Base-by-base conservation (phyloP, 1,140 invertebrate species). In the Plodia interpunctella region DNA sequence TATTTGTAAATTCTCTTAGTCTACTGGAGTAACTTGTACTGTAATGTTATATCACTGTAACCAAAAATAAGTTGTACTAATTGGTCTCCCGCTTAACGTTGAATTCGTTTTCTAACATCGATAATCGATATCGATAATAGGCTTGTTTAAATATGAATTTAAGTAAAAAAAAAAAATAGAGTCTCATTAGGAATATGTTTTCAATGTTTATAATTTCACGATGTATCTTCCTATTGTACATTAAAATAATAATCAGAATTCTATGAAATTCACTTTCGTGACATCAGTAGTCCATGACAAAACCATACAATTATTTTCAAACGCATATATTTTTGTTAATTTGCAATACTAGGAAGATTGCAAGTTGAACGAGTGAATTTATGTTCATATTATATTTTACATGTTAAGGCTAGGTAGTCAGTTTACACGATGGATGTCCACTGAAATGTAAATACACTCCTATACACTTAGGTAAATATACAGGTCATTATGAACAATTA, bases 401-500 rank as follows among this genome's bases (percentile, higher is more conserved):
- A 44, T 44, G 38, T 66, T 76, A 77, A 62, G 70, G 65, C 61
- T 66, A 57, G 61, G 63, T 79, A 79, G 76, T 32, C 63, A 73
- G 76, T 78, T 75, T 75, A 72, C 71, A 74, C 74, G 62, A 77
- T 78, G 62, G 65, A 75, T 87, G 81, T 86, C 82, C 80, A 85
- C 81, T 77, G 38, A 3, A 44, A 74, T 88, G 85, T 88, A 88
- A 79, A 88, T 88, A 87, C 78, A 75, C 80, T 87, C 81, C 83
- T 83, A 80, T 86, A 88, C 83, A 86, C 77, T 76, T 83, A 88
- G 81, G 78, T 82, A 83, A 83, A 80, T 86, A 88, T 83, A 88
- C 81, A 84, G 80, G 74, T 83, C 74, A 84, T 76, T 80, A 81
- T 74, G 60, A 80, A 83, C 60, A 72, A 66, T 63, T 52, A 65